Evolutionary conservation across 2,113 vertebrate species (phyloP).

Genomic region (Todiramphus chloris): DNA sequence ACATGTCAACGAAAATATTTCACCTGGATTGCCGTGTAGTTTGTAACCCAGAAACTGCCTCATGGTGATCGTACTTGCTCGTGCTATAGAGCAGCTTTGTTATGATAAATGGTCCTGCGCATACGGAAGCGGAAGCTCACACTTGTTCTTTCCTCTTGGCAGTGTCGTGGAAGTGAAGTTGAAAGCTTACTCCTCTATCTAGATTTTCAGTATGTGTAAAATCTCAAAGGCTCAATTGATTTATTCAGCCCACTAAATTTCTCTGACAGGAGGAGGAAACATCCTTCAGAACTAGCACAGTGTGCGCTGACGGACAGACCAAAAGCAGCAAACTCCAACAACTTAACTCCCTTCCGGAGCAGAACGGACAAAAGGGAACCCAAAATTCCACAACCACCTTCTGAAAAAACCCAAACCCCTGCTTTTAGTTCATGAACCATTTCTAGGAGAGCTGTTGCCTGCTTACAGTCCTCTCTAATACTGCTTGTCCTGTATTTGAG

Average conservation of each 20-base stretch:
- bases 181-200: background rate
- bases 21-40: background rate
- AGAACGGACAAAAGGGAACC: background rate
- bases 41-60: background rate
- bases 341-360: rapidly evolving
- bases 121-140: background rate
- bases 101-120: background rate
- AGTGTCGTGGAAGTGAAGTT: background rate
- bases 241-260: background rate
- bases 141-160: background rate
- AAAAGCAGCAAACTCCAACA: background rate
- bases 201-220: background rate
- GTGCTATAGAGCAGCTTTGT: background rate
- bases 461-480: background rate
- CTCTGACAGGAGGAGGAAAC: background rate
- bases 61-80: background rate
- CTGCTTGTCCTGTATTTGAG: background rate
- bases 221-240: background rate
- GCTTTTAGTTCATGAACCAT: background rate
- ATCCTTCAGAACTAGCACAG: background rate
- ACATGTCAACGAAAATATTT: background rate
- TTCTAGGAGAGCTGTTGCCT: background rate
- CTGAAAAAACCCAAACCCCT: background rate
- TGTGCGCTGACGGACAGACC: rapidly evolving
- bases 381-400: background rate